Evolutionary conservation across 2,888 invertebrate species (phyloP).

Genomic region (Nemapogon koenigi): DNA sequence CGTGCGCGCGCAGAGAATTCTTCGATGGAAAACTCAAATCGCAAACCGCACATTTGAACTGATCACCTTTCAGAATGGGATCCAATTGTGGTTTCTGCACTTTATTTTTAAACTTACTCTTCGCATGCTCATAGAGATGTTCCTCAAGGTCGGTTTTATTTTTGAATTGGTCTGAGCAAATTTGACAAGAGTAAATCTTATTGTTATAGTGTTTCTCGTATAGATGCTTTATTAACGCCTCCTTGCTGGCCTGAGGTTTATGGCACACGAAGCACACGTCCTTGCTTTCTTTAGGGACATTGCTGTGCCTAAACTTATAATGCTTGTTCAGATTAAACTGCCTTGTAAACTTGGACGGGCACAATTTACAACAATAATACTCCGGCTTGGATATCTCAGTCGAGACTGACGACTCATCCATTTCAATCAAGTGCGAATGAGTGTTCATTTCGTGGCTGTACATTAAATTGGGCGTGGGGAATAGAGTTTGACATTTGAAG

Average conservation of each 20-base stretch:
- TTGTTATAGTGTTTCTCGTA: background rate
- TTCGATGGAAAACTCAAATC: too few relatives aligned
- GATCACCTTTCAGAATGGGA: background rate
- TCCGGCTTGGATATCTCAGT: too few relatives aligned
- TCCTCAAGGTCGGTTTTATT: slow-evolving; percentile 1
- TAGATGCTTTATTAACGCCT: background rate
- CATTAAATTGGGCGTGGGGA: slow-evolving; percentile 29
- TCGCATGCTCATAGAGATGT: slow-evolving; percentile 1
- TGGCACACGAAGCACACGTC: too few relatives aligned
- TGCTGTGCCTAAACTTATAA: too few relatives aligned
- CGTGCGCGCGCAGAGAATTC: background rate
- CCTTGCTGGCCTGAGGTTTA: too few relatives aligned
- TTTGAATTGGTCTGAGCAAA: background rate
- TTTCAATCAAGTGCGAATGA: slow-evolving; percentile 30
- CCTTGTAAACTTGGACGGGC: too few relatives aligned
- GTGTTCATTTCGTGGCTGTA: slow-evolving; percentile 31
- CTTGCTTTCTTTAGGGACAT: too few relatives aligned
- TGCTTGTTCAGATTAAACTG: too few relatives aligned
- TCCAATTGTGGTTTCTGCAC: background rate
- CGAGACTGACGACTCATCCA: too few relatives aligned
- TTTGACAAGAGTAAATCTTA: too few relatives aligned
- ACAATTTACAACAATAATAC: too few relatives aligned
- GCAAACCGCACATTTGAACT: too few relatives aligned
- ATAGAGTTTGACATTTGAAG: slow-evolving; percentile 25
- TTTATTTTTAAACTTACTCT: background rate